Evolutionary conservation across 2,113 vertebrate genomes (phyloP), one percentile per base, ranked within the genome.

Genomic region (Bucco capensis): DNA sequence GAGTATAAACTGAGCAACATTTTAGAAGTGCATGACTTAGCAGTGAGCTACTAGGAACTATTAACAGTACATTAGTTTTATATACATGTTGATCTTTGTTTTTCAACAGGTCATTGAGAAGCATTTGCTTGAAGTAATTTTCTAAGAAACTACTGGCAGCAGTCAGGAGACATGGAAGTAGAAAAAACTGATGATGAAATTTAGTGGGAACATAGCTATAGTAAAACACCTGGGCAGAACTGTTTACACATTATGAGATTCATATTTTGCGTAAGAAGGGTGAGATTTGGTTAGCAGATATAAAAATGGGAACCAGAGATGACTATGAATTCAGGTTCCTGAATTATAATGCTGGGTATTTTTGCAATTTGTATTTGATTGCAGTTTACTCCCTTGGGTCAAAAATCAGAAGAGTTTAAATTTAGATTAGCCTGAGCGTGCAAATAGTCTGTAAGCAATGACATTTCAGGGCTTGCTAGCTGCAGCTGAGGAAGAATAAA

Each of bases 11-110:
- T 98, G 74, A 97, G 75, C 50, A 95, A 90, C 24, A 77, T 97
- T 37, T 65, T 98, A 51, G 97, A 98, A 96, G 97, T 97, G 51
- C 98, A 98, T 3, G 86, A 97, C 44, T 96, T 97, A 19, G 88
- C 98, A 61, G 98, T 98, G 81, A 98, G 75, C 96, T 97, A 96
- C 97, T 98, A 98, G 89, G 97, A 97, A 46, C 66, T 31, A 22
- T 65, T 77, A 42, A 18, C 28, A n/a, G 66, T 69, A 40, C 87
- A 84, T 83, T 90, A 70, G 85, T 53, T 79, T 19, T 58, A 22
- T 58, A 27, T 61, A 19, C 3, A 1, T 54, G 27, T 54, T 62
- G 21, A 83, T 17, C 23, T 79, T 84, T 42, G 31, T 84, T 61
- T 92, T 93, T 64, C 27, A 81, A 19, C n/a, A 58, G 49, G 53